Base-by-base conservation (phyloP, 1,140 invertebrate genomes). In the Eriosoma lanigerum region DNA sequence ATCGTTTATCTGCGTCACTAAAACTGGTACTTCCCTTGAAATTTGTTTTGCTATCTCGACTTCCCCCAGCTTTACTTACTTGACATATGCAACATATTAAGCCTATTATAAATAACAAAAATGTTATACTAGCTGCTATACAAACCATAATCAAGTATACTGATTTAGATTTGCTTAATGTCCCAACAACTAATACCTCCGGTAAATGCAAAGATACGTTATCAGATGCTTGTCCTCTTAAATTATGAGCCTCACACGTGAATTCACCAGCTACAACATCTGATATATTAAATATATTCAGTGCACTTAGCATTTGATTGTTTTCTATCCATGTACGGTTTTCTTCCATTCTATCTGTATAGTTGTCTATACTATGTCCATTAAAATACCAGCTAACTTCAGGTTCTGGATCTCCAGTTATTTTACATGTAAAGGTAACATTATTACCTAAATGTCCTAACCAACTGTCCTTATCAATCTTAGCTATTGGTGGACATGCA, bases 311-410 rank as follows among this genome's bases (percentile, higher is more conserved):
- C 85, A 89, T 88, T 72, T 90, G 88, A 50, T 86, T 85, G 82
- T 87, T 86, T 15, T 85, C 85, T 81, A 87, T 85, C 24, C 86
- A 82, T 0, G 87, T 83, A 24, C 87, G 82, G 84, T 85, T 83
- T 85, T 87, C 82, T 83, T 88, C 85, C 82, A 85, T 82, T 17
- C 84, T 85, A 62, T 86, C 21, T 83, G 85, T 9, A 83, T 86
- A 80, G 85, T 87, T 44, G 83, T 83, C 86, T 84, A 81, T 83
- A 68, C 85, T 83, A 19, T 86, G 84, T 17, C 86, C 87, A 83
- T 95, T 93, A 62, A 93, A 88, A 26, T 94, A 88, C 94, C 95
- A 97, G 82, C 89, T 91, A 10, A 95, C 90, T 84, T 91, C 89
- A 1, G 95, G 94, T 84, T 93, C 89, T 1, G 95, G 95, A 84